These are phyloP conservation scores for Aleiodes testaceus DNA, from an alignment of 2,888 invertebrate species.

Conservation along the genomic window DNA sequence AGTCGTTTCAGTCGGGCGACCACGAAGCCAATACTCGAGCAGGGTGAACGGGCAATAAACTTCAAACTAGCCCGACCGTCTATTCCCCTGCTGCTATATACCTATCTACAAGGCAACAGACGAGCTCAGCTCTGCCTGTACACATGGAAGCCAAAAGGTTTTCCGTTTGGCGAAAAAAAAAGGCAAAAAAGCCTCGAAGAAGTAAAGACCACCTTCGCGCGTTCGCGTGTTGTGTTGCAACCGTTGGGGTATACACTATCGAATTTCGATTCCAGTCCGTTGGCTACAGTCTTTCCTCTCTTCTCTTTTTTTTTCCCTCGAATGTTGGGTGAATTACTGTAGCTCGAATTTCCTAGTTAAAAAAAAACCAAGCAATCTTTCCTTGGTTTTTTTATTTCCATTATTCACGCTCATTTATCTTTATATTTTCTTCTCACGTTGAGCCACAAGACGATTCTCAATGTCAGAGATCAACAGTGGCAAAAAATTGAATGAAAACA, in stretches of 20 bases:
- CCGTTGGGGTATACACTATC: slow-evolving; percentile 50
- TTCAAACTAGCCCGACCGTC: slow-evolving; percentile 42
- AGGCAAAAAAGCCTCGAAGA: background rate
- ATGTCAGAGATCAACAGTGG: too few species aligned
- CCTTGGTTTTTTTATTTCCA: slow-evolving; percentile 43
- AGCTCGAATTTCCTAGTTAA: slow-evolving; percentile 39
- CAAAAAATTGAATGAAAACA: too few species aligned
- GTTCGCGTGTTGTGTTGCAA: slow-evolving; percentile 36
- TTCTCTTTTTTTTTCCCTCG: slow-evolving; percentile 21
- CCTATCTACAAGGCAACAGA: slow-evolving; percentile 26
- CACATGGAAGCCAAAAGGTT: slow-evolving; percentile 15
- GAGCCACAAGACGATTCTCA: background rate
- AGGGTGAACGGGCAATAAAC: slow-evolving; percentile 53
- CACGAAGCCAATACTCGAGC: slow-evolving; percentile 51
- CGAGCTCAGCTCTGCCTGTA: slow-evolving; percentile 13
- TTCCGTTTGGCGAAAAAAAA: slow-evolving; percentile 14
- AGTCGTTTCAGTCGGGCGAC: slow-evolving; percentile 45
- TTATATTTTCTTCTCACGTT: slow-evolving; percentile 54
- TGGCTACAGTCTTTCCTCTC: slow-evolving; percentile 41
- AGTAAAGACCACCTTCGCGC: slow-evolving; percentile 30
- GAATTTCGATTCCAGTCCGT: slow-evolving; percentile 62
- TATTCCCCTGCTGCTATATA: slow-evolving; percentile 30
- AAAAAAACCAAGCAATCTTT: background rate
- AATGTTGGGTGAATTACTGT: slow-evolving; percentile 30
- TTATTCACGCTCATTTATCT: slow-evolving; percentile 64